phyloP scores from a whole-genome alignment of 2,797 vertebrate genomes.

The Streptopelia turtur region DNA sequence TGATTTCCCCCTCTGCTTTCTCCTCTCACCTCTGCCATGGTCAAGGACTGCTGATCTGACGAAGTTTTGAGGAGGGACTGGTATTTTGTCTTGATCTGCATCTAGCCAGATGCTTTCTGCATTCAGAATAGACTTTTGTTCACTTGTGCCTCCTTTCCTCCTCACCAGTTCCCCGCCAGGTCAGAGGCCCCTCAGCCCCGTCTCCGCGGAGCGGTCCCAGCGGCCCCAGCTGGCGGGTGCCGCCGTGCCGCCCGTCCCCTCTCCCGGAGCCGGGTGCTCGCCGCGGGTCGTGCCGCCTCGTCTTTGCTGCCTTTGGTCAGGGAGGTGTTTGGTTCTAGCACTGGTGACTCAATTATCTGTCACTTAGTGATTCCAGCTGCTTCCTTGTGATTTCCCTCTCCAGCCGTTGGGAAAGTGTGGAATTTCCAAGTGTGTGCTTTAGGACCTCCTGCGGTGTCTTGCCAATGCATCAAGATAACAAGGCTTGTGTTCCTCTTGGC shows the following conservation, averaged over 20 bases:
- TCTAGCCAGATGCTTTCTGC: not conserved
- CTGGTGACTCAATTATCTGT: not conserved
- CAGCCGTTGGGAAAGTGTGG: not conserved
- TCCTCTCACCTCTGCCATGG: not conserved
- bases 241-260: not conserved
- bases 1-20: not conserved
- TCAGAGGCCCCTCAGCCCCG: not conserved
- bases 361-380: not conserved
- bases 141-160: not conserved
- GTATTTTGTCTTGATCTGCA: not conserved
- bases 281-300: too few species aligned
- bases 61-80: not conserved
- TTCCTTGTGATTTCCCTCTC: not conserved
- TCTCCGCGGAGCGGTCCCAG: not conserved
- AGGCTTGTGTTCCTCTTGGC: not conserved
- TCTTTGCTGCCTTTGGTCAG: not conserved
- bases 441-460: not conserved
- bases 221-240: not conserved
- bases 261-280: not conserved
- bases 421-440: not conserved
- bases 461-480: not conserved
- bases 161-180: fast-evolving
- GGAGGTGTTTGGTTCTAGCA: not conserved
- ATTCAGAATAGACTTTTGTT: not conserved
- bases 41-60: not conserved